phyloP scores from a whole-genome alignment of 1,140 invertebrate species.

The Pteromalus puparum region DNA sequence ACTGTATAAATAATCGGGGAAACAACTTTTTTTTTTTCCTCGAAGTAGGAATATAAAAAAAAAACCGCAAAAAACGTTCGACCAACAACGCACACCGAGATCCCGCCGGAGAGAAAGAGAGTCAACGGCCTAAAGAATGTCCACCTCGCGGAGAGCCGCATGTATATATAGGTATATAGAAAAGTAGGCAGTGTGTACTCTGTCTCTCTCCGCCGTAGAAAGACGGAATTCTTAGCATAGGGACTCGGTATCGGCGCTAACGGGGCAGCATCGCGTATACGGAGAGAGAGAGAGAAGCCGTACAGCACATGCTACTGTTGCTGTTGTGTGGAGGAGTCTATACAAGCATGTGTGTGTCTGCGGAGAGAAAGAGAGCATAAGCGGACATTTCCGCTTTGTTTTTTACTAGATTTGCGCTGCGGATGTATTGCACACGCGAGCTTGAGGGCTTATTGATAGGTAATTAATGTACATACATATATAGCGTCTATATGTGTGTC shows the following conservation, averaged over 20 bases:
- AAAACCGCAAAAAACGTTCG: too few species aligned
- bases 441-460: background rate
- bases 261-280: constrained; percentile 14
- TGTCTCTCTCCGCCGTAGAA: background rate
- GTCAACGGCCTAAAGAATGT: constrained; percentile 32
- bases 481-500: too few species aligned
- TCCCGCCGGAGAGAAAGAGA: background rate
- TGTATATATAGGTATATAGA: background rate
- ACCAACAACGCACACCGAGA: background rate
- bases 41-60: too few species aligned
- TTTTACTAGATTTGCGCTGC: background rate
- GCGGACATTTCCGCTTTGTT: constrained; percentile 15
- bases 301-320: background rate
- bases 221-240: constrained; percentile 43
- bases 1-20: too few species aligned
- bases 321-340: background rate
- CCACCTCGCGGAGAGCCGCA: background rate
- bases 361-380: background rate
- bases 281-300: constrained; percentile 20
- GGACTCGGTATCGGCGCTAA: constrained; percentile 30
- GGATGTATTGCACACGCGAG: too few species aligned
- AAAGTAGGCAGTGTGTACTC: constrained; percentile 6
- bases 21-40: too few species aligned
- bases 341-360: background rate
- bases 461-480: background rate